A percentile compares a stretch with the other conserved stretches of the same genome.
Evolutionary conservation across 2,888 invertebrate species (phyloP).

Genomic region (Helicoverpa assulta): DNA sequence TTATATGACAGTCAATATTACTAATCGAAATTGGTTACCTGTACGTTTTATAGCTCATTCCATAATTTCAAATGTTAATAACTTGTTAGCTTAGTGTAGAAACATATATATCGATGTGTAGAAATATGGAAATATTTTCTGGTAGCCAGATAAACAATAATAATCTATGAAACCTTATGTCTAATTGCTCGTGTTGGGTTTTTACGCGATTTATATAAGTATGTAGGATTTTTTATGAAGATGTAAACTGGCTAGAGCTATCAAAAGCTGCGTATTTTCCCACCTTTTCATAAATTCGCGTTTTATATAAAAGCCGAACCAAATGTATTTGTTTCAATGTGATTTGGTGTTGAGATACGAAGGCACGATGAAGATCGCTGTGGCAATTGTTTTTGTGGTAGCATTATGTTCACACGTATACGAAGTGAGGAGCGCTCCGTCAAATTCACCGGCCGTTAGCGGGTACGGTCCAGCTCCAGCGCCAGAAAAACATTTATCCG

Average conservation of each 20-base stretch:
- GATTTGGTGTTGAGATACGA: conserved; percentile 27
- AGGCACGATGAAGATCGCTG: conserved; percentile 63
- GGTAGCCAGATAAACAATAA: conserved; percentile 24
- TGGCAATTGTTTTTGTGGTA: conserved; percentile 57
- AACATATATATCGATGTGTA: conserved; percentile 2
- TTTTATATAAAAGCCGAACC: conserved; percentile 56
- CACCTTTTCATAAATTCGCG: conserved; percentile 52
- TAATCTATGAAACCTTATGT: conserved; percentile 14
- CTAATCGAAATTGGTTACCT: too few species aligned
- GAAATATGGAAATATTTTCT: conserved; percentile 12
- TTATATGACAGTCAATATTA: too few species aligned
- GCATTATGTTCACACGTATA: conserved; percentile 60
- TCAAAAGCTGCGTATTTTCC: conserved; percentile 8
- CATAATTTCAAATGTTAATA: too few species aligned
- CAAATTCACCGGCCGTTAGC: conserved; percentile 39
- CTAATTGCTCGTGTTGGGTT: conserved; percentile 33
- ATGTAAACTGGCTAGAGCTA: conserved; percentile 22
- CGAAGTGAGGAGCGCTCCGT: conserved; percentile 52
- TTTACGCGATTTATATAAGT: conserved; percentile 18
- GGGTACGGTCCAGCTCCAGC: not conserved
- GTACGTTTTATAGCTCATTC: too few species aligned
- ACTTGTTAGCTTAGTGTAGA: not conserved
- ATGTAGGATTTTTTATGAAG: conserved; percentile 24
- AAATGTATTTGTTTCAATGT: conserved; percentile 33
- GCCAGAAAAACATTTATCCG: conserved; percentile 67